Base-by-base conservation (phyloP, 2,888 invertebrate genomes). In the Isoperla grammatica region DNA sequence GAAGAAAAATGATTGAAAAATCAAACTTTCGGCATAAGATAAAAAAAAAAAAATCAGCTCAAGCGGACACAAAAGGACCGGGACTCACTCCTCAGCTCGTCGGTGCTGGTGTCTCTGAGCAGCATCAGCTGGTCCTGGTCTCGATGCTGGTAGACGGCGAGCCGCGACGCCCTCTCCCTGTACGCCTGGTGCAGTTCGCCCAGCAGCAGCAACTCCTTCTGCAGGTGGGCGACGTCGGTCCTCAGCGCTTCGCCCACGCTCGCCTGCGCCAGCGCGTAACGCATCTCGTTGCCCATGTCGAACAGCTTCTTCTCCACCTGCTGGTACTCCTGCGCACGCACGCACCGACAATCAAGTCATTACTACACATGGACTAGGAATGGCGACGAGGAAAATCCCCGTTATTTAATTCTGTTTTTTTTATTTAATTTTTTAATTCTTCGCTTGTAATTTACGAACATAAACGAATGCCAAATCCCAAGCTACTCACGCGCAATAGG, bases 141-240 rank as follows among this genome's bases (percentile, higher is more conserved):
- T 40, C 73, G 71, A 56, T 76, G 74, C 13, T 73, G 72, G 63
- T 74, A 70, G 23, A 75, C 73, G 19, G 76, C 72, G 19, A 80
- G 67, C 65, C 79, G 77, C 6, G 75, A 71, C 45, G 83, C 70
- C 61, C 75, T 75, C 68, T 82, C 81, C 22, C 78, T 74, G 67
- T 79, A 79, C 63, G 79, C 78, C 43, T 78, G 70, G 64, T 81
- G 80, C 19, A 80, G 73, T 69, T 83, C 83, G 1, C 82, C 81
- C 69, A 79, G 77, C 15, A 81, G 71, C 40, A 82, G 70, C 50
- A 82, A 72, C 67, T 83, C 80, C 19, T 77, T 75, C 67, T 82
- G 82, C 3, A 81, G 73, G 19, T 76, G 75, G 11, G 78, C 77
- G 60, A 83, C 67, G 66, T 82, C 79, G 22, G 75, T 74, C 62